Base-by-base conservation (phyloP, 1,140 invertebrate genomes). In the Matsumurasca onukii region DNA sequence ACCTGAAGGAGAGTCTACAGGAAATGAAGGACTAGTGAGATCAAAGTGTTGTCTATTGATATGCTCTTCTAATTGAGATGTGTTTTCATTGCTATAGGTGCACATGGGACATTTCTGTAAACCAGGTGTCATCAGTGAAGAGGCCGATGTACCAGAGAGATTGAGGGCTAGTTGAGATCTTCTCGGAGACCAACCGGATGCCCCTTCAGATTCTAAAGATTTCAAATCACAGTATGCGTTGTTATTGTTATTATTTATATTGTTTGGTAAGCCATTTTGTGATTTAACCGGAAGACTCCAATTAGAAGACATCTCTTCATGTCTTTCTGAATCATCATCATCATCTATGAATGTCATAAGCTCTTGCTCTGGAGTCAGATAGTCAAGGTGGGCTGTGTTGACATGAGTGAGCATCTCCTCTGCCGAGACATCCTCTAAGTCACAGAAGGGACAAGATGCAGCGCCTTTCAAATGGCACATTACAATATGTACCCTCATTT, bases 1-100 rank as follows among this genome's bases (percentile, higher is more conserved):
- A 24, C 27, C 57, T 13, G 78, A 74, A n/a, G 81, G 77, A n/a
- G 81, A 80, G 62, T 79, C 79, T n/a, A 80, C 75, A 29, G 81
- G 80, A 75, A 88, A 84, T 31, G 87, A 88, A 27, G 89, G 89
- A 63, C 91, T 93, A 20, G 90, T 90, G 31, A 92, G 81, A 81
- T 94, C 92, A 80, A 94, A 91, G 79, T 95, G 93, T 74, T 86
- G 84, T 48, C 84, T 77, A 78, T 94, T 94, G 74, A 95, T 91
- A 81, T 95, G 93, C 73, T 92, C 89, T 79, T 93, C 89, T 57
- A 95, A 81, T 72, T 88, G 86, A 51, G 83, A 80, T 0, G 91
- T 88, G 79, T 87, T 91, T 74, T 86, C 84, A 71, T 90, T 90
- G 73, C 82, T 88, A 77, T 89, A 91, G 72, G 87, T 86, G 82